Evolutionary conservation across 2,797 vertebrate species (phyloP).

Genomic region (Rhadinocentrus ornatus): DNA sequence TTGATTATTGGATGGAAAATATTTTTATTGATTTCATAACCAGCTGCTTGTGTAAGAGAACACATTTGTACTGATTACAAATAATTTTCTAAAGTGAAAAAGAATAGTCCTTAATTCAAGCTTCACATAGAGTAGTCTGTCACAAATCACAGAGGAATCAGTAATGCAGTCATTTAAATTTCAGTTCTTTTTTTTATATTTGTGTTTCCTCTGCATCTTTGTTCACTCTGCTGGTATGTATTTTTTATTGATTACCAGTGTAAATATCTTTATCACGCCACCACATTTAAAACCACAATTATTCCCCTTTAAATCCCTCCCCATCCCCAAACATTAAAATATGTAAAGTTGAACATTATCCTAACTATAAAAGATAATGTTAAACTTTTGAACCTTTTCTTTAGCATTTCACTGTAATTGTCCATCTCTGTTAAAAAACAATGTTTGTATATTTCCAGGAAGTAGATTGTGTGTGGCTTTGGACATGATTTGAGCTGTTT

Average conservation of each 20-base stretch:
- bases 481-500: too few relatives aligned
- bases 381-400: too few relatives aligned
- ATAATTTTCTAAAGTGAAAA: conserved; percentile 28
- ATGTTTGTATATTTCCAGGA: too few relatives aligned
- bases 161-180: conserved; percentile 1
- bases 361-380: too few relatives aligned
- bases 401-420: too few relatives aligned
- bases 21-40: conserved; percentile 27
- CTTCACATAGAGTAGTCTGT: conserved; percentile 4
- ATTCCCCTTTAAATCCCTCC: too few relatives aligned
- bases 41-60: not conserved
- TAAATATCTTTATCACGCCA: too few relatives aligned
- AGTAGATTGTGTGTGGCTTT: too few relatives aligned
- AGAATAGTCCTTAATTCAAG: conserved; percentile 14
- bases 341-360: too few relatives aligned
- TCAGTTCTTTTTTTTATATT: not conserved
- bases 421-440: too few relatives aligned
- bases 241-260: not conserved
- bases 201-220: not conserved
- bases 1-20: conserved; percentile 38
- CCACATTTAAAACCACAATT: too few relatives aligned
- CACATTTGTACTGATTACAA: conserved; percentile 19
- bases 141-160: conserved; percentile 17
- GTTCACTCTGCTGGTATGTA: not conserved
- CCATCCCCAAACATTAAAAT: too few relatives aligned